These are phyloP conservation scores for Prorops nasuta DNA, from an alignment of 1,140 invertebrate genomes.

Conservation along the genomic window DNA sequence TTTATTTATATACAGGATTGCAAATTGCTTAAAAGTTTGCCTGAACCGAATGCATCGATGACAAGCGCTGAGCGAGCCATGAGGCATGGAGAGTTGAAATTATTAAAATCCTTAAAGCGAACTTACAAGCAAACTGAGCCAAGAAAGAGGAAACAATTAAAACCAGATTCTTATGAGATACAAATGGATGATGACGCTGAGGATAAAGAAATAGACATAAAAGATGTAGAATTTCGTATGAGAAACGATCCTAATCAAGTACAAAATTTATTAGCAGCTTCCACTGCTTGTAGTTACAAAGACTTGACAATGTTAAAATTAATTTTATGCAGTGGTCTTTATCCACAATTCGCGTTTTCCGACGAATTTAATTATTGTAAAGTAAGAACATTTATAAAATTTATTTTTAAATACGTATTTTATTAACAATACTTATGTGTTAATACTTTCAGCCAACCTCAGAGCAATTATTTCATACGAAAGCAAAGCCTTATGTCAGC, in stretches of 20 bases:
- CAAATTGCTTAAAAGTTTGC: slow-evolving; percentile 63
- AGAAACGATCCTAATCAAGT: slow-evolving; percentile 71
- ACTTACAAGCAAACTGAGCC: slow-evolving; percentile 62
- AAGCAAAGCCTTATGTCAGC: slow-evolving; percentile 85
- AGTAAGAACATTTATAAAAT: slow-evolving; percentile 47
- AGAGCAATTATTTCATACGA: slow-evolving; percentile 93
- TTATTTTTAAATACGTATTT: neutral
- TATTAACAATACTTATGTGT: neutral
- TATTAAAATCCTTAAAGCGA: slow-evolving; percentile 77
- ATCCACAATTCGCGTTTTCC: slow-evolving; percentile 88
- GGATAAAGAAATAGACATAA: slow-evolving; percentile 71
- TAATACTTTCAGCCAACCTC: slow-evolving; percentile 62
- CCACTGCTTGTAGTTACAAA: slow-evolving; percentile 72
- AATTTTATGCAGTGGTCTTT: slow-evolving; percentile 87
- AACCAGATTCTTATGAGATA: slow-evolving; percentile 57
- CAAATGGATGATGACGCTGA: slow-evolving; percentile 62
- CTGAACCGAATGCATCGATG: slow-evolving; percentile 58
- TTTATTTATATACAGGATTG: slow-evolving; percentile 60
- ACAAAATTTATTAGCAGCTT: slow-evolving; percentile 67
- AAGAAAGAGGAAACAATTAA: slow-evolving; percentile 74
- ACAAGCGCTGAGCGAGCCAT: slow-evolving; percentile 75
- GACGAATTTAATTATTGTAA: slow-evolving; percentile 94
- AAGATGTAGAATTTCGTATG: slow-evolving; percentile 89
- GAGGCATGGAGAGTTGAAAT: slow-evolving; percentile 83
- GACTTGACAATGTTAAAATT: slow-evolving; percentile 89